Conservation (phyloP, 2,797 vertebrate species). For the Coluber constrictor region DNA sequence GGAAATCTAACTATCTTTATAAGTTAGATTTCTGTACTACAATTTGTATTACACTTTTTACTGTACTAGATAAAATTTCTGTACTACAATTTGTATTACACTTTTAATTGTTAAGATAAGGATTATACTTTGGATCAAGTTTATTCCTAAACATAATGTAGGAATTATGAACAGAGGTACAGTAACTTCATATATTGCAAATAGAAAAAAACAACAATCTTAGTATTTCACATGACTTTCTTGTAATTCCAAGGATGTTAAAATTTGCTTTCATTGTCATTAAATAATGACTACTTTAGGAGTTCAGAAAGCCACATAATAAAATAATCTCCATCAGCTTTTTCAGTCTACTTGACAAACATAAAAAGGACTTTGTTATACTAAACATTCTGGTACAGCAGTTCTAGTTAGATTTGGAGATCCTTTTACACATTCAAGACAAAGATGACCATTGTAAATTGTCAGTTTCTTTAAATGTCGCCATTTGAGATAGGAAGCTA, state of each 20-base stretch:
- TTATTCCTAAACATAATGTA: neutral
- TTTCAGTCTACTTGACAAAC: neutral
- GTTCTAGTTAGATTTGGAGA: neutral
- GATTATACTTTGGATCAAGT: no score
- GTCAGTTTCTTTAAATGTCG: constrained; percentile 1
- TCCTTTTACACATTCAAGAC: constrained; percentile 16
- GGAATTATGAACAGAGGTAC: neutral
- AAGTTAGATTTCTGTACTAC: neutral
- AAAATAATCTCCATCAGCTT: neutral
- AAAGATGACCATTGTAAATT: constrained; percentile 12
- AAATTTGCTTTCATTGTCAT: neutral
- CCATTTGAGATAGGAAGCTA: constrained; percentile 27
- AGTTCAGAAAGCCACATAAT: neutral
- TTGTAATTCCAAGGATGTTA: neutral
- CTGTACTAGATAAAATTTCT: no score
- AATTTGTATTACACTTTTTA: neutral
- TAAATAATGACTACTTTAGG: neutral
- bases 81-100: no score
- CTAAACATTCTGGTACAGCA: constrained; percentile 1
- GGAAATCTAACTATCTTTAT: neutral
- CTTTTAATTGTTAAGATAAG: no score
- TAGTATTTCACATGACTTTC: neutral
- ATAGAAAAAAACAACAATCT: neutral
- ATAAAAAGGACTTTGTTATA: constrained; percentile 14
- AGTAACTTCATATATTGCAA: neutral